Evolutionary conservation across 2,797 vertebrate genomes (phyloP).

Genomic region (Coilia nasus): DNA sequence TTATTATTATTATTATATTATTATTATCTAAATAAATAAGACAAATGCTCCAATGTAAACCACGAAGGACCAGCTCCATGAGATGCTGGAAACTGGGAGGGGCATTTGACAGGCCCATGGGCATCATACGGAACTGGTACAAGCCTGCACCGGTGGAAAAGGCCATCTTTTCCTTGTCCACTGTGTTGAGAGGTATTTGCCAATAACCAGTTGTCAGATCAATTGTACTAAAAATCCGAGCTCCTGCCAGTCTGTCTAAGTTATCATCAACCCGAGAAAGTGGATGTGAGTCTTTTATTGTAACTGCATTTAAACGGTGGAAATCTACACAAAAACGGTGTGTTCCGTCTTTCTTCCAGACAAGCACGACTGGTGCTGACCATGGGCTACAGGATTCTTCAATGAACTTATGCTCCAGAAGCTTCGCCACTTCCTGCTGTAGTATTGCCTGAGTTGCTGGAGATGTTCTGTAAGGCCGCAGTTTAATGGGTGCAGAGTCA

Average conservation of each 20-base stretch:
- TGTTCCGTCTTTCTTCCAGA: slow-evolving; percentile 17
- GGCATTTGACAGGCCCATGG: slow-evolving; percentile 34
- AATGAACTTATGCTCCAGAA: neutral
- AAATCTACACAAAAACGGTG: slow-evolving; percentile 32
- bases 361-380: neutral
- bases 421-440: slow-evolving; percentile 15
- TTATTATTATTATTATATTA: no score
- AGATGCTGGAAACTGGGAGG: slow-evolving; percentile 27
- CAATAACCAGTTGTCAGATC: slow-evolving; percentile 28
- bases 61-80: slow-evolving; percentile 33
- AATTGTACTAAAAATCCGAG: slow-evolving; percentile 27
- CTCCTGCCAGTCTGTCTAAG: slow-evolving; percentile 23
- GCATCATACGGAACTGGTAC: slow-evolving; percentile 31
- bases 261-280: slow-evolving; percentile 23
- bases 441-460: neutral
- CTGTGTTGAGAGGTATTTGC: slow-evolving; percentile 26
- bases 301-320: neutral
- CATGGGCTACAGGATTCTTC: slow-evolving; percentile 3
- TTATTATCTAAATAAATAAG: slow-evolving; percentile 43
- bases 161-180: slow-evolving; percentile 29
- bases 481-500: neutral
- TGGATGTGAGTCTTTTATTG: slow-evolving; percentile 31
- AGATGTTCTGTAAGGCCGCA: slow-evolving; percentile 9
- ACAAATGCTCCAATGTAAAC: slow-evolving; percentile 35
- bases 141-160: slow-evolving; percentile 22